A percentile compares a stretch with the other conserved stretches of the same genome.
Conservation (phyloP, 2,888 invertebrate species). For the Thymelicus sylvestris region DNA sequence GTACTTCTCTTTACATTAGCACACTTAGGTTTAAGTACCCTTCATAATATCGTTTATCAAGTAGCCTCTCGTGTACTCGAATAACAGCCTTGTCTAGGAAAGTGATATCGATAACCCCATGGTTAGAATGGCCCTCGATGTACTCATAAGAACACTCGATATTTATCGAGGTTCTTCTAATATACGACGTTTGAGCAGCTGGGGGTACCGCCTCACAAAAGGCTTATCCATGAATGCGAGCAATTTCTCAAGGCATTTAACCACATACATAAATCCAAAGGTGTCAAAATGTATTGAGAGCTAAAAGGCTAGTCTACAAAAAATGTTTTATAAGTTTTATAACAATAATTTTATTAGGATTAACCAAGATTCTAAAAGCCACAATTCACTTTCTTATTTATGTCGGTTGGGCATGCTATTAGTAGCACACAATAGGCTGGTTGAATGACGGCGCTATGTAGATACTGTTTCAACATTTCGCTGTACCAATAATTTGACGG, state of each 20-base stretch:
- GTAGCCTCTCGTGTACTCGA: background rate
- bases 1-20: background rate
- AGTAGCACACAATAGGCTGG: constrained; percentile 1
- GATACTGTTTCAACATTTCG: constrained; percentile 6
- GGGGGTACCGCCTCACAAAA: constrained; percentile 14
- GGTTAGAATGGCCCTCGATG: constrained; percentile 5
- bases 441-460: background rate
- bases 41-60: background rate
- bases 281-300: background rate
- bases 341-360: background rate
- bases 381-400: background rate
- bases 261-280: constrained; percentile 14
- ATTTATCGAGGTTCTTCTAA: constrained; percentile 16
- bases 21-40: background rate
- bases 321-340: too few species aligned
- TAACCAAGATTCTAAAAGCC: background rate
- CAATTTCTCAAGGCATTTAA: constrained; percentile 4
- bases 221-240: constrained; percentile 10
- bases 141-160: constrained; percentile 6
- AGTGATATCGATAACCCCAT: constrained; percentile 4
- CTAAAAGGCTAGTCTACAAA: too few species aligned
- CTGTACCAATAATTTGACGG: constrained; percentile 7
- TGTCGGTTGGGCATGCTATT: background rate
- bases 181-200: constrained; percentile 15
- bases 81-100: background rate